Evolutionary conservation across 1,140 invertebrate genomes (phyloP), one percentile per base, ranked within the genome.

Genomic region (Zeugodacus cucurbitae): DNA sequence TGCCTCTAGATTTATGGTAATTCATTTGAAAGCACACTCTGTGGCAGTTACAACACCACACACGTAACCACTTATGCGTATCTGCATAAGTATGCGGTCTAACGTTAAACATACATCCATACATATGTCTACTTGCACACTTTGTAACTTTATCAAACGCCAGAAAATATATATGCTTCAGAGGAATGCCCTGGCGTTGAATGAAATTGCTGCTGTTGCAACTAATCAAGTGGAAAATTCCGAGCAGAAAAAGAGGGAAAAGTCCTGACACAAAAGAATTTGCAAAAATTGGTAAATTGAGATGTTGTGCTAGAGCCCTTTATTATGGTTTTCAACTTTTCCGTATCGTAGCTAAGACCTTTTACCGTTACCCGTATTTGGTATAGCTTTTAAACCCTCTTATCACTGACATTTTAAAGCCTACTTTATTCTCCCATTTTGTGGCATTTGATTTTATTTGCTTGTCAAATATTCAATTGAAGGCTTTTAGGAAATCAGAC

Each of bases 141-240:
- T 62, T 67, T 74, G 14, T 74, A 37, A 20, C 34, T 74, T 20
- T 37, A 74, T n/a, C 67, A 74, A 74, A 37, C 2, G 34, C 10
- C 6, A 74, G 6, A 74, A 74, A 74, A 41, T 6, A 5, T 74
- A 14, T 74, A 22, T 74, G 67, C 34, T 1, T 34, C 67, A 74
- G 2, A 41, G 20, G 20, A 67, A 34, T 34, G 34, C 10, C 34
- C 64, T 67, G 64, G 29, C 10, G n/a, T n/a, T n/a, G n/a, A 37
- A 41, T 34, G 20, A 74, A 74, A 6, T 37, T 41, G 32, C 32
- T 37, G 34, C 67, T 37, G 34, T 37, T 74, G 67, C 32, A 41
- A 74, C 67, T n/a, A 74, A 74, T 74, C 67, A 74, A 74, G 67
- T 74, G 34, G 67, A 74, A 74, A 74, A 67, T 34, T 29, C 64